A percentile compares a stretch with the other conserved stretches of the same genome.
Evolutionary conservation across 2,888 invertebrate species (phyloP).

Genomic region (Thecophora atra): DNA sequence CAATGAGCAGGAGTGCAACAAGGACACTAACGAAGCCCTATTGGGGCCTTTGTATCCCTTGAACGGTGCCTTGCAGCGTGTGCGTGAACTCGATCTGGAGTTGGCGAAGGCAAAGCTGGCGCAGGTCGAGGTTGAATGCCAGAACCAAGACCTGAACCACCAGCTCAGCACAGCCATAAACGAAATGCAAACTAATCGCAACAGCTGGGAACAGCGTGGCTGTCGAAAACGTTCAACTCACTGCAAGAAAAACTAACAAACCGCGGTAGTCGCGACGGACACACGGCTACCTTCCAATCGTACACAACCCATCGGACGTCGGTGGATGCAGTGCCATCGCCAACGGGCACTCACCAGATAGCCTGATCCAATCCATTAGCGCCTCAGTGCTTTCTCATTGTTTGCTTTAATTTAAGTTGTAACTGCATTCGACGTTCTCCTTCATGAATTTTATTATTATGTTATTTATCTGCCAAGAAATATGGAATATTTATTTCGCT

Average conservation of each 20-base stretch:
- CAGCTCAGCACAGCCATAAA: constrained; percentile 83
- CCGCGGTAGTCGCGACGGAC: constrained; percentile 50
- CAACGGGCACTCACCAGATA: constrained; percentile 63
- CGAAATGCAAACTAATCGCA: constrained; percentile 72
- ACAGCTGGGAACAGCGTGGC: constrained; percentile 89
- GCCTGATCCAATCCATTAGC: constrained; percentile 37
- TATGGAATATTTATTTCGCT: no score
- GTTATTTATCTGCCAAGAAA: no score
- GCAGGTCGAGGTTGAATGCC: constrained; percentile 96
- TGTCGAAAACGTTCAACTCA: constrained; percentile 84
- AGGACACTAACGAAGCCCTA: constrained; percentile 53
- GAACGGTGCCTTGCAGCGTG: constrained; percentile 67
- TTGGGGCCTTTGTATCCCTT: constrained; percentile 64
- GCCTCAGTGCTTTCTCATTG: neutral
- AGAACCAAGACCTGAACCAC: constrained; percentile 93
- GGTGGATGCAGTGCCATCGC: constrained; percentile 59
- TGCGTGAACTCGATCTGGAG: constrained; percentile 92
- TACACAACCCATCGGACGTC: constrained; percentile 54
- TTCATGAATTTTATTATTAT: no score
- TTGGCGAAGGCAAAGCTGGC: constrained; percentile 96
- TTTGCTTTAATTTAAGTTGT: constrained; percentile 6
- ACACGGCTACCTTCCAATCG: constrained; percentile 64
- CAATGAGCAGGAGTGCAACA: constrained; percentile 42
- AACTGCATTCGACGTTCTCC: neutral
- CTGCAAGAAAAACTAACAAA: constrained; percentile 65